These are phyloP conservation scores for Elysia crispata DNA, from an alignment of 2,888 invertebrate genomes.

Conservation along the genomic window DNA sequence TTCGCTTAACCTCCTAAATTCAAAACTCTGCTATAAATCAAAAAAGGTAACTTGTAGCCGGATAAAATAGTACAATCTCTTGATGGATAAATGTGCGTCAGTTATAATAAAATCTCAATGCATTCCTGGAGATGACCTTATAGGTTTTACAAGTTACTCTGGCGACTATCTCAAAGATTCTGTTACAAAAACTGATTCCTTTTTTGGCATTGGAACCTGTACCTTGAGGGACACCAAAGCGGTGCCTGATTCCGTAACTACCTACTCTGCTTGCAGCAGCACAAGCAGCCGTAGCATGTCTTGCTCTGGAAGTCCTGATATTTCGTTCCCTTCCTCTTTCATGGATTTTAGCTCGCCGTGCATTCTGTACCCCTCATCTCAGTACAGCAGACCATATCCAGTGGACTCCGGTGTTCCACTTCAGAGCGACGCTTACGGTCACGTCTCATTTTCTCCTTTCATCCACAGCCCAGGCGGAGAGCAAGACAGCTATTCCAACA, in stretches of 20 bases:
- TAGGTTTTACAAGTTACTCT: too few species aligned
- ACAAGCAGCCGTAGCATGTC: neutral
- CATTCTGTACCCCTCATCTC: constrained; percentile 20
- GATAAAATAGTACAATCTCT: too few species aligned
- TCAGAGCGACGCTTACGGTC: constrained; percentile 1
- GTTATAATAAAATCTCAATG: too few species aligned
- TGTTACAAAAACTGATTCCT: neutral
- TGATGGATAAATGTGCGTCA: too few species aligned
- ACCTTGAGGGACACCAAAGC: neutral
- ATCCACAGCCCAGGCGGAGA: neutral
- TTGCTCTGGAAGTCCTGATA: constrained; percentile 33
- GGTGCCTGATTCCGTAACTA: neutral
- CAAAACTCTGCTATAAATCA: too few species aligned
- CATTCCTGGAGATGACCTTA: too few species aligned
- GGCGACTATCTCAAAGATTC: too few species aligned
- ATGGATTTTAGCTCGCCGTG: constrained; percentile 43
- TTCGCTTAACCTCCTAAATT: too few species aligned
- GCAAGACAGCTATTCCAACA: constrained; percentile 11
- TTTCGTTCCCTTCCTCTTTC: constrained; percentile 38
- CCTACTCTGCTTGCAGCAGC: neutral
- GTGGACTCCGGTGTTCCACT: neutral
- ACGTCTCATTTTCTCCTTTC: constrained; percentile 14
- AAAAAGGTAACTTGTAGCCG: too few species aligned
- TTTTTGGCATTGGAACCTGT: neutral
- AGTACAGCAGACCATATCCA: constrained; percentile 13